phyloP scores from a whole-genome alignment of 2,888 invertebrate genomes.

The Hydroisotoma schaefferi region DNA sequence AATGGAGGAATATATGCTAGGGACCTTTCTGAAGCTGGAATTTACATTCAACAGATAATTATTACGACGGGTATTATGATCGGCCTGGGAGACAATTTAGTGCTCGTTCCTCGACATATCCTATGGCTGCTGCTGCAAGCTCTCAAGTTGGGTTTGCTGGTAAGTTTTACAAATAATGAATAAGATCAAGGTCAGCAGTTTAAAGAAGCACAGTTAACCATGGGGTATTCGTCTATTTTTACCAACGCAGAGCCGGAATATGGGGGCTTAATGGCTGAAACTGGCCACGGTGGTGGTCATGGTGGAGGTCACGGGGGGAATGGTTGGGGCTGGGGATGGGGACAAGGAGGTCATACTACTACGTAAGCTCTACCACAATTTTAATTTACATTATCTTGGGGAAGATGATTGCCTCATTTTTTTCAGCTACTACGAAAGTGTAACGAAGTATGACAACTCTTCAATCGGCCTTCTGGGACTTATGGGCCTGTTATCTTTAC shows the following conservation, averaged over 20 bases:
- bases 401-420: neutral
- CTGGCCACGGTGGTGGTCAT: constrained; percentile 29
- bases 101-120: constrained; percentile 35
- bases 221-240: constrained; percentile 10
- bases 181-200: neutral
- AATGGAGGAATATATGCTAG: no score
- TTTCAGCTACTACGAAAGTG: constrained; percentile 30
- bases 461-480: constrained; percentile 42
- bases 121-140: constrained; percentile 29
- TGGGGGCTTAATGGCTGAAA: constrained; percentile 31
- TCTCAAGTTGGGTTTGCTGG: constrained; percentile 40
- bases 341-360: constrained; percentile 7
- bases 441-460: constrained; percentile 34
- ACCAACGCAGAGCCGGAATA: constrained; percentile 22
- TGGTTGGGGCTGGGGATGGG: constrained; percentile 10
- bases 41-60: constrained; percentile 22
- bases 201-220: constrained; percentile 1
- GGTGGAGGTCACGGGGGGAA: constrained; percentile 15
- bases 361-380: constrained; percentile 17
- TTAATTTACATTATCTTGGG: neutral
- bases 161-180: constrained; percentile 18
- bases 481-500: constrained; percentile 38
- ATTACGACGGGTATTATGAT: constrained; percentile 28
- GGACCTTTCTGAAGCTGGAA: no score
- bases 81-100: constrained; percentile 35